Percentiles rank a stretch among this genome's conserved stretches.
Evolutionary conservation across 2,113 vertebrate species (phyloP).

Genomic region (Gnathonemus echidnorhynchus): DNA sequence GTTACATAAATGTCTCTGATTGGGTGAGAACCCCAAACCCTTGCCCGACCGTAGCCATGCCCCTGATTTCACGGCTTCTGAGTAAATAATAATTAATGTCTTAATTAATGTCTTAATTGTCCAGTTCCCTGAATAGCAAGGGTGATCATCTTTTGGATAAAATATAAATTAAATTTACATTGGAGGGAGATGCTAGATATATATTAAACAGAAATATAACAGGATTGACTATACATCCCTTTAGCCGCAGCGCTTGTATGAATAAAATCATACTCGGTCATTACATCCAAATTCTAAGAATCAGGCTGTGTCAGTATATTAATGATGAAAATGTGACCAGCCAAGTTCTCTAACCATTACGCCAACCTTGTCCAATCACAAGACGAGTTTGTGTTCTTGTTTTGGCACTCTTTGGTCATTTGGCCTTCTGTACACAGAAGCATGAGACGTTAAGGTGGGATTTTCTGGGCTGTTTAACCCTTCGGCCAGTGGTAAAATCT

Average conservation of each 20-base stretch:
- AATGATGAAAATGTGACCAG: neutral
- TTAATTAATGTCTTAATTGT: neutral
- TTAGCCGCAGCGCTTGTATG: no score
- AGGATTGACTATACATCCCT: neutral
- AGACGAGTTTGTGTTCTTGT: neutral
- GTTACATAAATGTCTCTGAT: neutral
- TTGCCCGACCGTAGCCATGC: neutral
- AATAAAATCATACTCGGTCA: no score
- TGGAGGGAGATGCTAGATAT: neutral
- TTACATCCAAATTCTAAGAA: neutral
- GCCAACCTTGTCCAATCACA: neutral
- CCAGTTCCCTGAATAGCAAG: neutral
- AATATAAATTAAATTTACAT: neutral
- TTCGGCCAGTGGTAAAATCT: neutral
- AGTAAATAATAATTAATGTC: neutral
- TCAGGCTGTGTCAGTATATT: neutral
- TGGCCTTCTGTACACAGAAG: neutral
- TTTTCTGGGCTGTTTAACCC: neutral
- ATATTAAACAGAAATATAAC: neutral
- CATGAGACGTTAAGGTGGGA: neutral
- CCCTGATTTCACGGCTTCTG: neutral
- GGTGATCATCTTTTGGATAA: neutral
- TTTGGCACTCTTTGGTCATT: neutral
- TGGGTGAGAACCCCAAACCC: neutral
- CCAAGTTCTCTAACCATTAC: neutral